Base-by-base conservation (phyloP, 2,113 vertebrate species). In the Nanorana parkeri region DNA sequence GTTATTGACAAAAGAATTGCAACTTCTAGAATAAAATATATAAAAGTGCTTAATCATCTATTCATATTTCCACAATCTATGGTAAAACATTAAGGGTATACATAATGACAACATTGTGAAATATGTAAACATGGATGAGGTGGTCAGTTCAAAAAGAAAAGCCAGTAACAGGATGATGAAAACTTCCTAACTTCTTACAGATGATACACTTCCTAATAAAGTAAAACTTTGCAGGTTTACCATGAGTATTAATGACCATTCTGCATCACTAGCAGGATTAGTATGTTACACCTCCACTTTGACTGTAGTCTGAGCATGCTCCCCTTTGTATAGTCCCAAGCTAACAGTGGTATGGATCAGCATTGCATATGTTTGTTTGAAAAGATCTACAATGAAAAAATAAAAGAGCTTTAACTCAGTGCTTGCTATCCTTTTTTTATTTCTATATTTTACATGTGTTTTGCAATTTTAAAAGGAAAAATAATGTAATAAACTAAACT, bases 261-360 rank as follows among this genome's bases (percentile, higher is more conserved):
- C 63, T 54, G 28, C 24, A 60, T 26, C 71, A 60, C 17, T 60
- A 75, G 29, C 67, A 80, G 55, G 80, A 66, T 76, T 82, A 64
- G 63, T 75, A 36, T 66, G 61, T 82, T 75, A 56, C 73, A 47
- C 26, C 41, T 74, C 52, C 72, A 67, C 51, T 75, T 58, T 83
- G 63, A 76, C 72, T 75, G 65, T 83, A 69, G n/a, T 69, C 28
- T 61, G 76, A 83, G 80, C 80, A 83, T 83, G 80, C 80, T 76
- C 32, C 61, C 80, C 55, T 74, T 83, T 83, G 71, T 76, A 83
- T 75, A 83, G 72, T 83, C 64, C 64, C 71, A 60, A 83, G 47
- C 63, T 28, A 76, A 54, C 61, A 67, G 80, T 82, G 61, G 26
- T 82, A 82, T 82, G 63, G 52, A 74, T 67, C 20, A 67, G 29